Conservation (phyloP, 2,797 vertebrate genomes). For the Tapera naevia region DNA sequence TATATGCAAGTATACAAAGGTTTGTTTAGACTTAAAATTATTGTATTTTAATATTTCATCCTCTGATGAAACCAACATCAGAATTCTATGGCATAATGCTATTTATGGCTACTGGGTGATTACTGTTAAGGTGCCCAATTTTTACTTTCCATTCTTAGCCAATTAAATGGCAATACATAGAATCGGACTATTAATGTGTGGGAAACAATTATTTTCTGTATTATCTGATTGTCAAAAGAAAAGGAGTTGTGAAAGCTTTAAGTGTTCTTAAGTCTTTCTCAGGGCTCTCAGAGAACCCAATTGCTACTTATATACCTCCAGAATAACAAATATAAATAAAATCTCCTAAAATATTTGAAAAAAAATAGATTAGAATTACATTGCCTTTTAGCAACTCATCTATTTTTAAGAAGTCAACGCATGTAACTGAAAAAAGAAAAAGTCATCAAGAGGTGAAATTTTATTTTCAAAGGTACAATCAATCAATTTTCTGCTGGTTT, state of each 20-base stretch:
- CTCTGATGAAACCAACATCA: not conserved
- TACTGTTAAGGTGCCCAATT: not conserved
- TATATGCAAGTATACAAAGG: not conserved
- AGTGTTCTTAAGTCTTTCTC: not conserved
- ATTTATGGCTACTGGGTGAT: not conserved
- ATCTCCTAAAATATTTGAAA: no score
- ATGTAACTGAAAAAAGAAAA: no score
- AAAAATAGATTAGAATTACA: no score
- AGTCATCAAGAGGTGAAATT: no score
- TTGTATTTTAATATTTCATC: not conserved
- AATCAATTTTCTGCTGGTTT: no score
- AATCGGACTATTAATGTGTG: not conserved
- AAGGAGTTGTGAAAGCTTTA: not conserved
- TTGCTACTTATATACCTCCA: not conserved
- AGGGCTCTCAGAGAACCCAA: not conserved
- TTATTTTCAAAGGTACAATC: no score
- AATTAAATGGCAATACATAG: not conserved
- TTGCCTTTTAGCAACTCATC: no score
- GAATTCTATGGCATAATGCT: not conserved
- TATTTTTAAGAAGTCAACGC: no score
- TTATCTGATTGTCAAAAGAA: not conserved
- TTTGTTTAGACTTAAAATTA: not conserved
- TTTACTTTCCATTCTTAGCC: not conserved
- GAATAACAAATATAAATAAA: no score
- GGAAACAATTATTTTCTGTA: not conserved